phyloP scores from a whole-genome alignment of 1,140 invertebrate species.

The Fopius arisanus region DNA sequence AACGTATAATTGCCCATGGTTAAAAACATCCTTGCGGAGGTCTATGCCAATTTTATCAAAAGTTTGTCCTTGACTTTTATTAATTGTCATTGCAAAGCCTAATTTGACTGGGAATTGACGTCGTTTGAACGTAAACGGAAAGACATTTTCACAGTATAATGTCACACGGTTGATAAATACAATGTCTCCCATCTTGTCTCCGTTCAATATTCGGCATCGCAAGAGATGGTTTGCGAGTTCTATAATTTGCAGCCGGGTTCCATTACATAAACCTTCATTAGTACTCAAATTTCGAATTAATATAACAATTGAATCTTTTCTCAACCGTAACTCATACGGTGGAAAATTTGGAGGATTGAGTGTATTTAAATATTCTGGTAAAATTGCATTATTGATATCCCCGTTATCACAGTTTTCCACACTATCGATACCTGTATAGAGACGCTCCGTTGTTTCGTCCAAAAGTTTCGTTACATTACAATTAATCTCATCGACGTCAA shows the following conservation, averaged over 20 bases:
- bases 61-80: too few relatives aligned
- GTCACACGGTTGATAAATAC: constrained; percentile 26
- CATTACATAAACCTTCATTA: constrained; percentile 26
- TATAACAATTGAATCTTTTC: neutral
- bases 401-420: constrained; percentile 18
- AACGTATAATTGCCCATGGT: constrained; percentile 42
- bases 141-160: constrained; percentile 12
- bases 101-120: neutral
- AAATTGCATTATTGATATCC: constrained; percentile 19
- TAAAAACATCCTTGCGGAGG: constrained; percentile 46
- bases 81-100: constrained; percentile 3
- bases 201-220: constrained; percentile 37
- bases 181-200: constrained; percentile 29
- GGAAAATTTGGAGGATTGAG: constrained; percentile 30
- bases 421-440: constrained; percentile 23
- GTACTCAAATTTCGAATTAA: neutral
- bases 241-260: constrained; percentile 33
- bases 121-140: neutral
- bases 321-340: constrained; percentile 1
- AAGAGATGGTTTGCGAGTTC: constrained; percentile 34
- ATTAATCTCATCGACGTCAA: constrained; percentile 40
- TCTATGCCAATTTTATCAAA: constrained; percentile 46
- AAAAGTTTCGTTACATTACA: constrained; percentile 29
- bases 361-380: constrained; percentile 40
- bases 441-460: constrained; percentile 13